Base-by-base conservation (phyloP, 2,888 invertebrate genomes). In the Tyria jacobaeae region DNA sequence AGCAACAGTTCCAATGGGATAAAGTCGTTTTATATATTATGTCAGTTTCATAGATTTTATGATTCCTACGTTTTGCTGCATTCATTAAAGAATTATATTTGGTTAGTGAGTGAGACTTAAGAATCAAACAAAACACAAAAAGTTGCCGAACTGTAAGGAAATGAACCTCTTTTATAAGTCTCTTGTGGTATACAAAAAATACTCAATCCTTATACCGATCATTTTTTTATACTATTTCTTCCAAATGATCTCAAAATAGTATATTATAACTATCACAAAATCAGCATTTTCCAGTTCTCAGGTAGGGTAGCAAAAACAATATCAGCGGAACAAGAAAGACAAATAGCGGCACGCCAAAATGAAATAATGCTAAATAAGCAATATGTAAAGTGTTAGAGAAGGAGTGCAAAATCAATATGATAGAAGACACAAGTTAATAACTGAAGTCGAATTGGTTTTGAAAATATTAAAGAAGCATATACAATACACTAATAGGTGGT, bases 301-400 rank as follows among this genome's bases (percentile, higher is more conserved):
- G 70, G 71, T 71, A 73, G 52, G 70, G 70, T 73, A 62, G 64
- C 76, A 77, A 81, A 83, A 86, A 85, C 84, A 84, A 82, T 84
- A 83, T 87, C 86, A 87, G 85, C 86, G 77, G 79, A 85, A 84
- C 74, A 75, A 70, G 75, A 78, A 87, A 89, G 89, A 89, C 86
- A 90, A 90, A 90, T 89, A 89, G 83, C 81, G 83, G 83, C 80
- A 79, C 77, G 77, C 81, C 81, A 79, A 86, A 87, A 90, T 90
- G 89, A 91, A 90, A 91, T 91, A 90, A 91, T 88, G 91, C 90
- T 87, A 88, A 90, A 89, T 89, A 91, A 91, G 91, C 91, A 89
- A 90, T 92, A 92, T 92, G 91, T 87, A 91, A 91, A 91, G 88
- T 89, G 87, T 87, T 83, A 82, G 86, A 81, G 85, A 83, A 81